These are phyloP conservation scores for Piscicola geometra DNA, from an alignment of 2,888 invertebrate species.

Conservation along the genomic window DNA sequence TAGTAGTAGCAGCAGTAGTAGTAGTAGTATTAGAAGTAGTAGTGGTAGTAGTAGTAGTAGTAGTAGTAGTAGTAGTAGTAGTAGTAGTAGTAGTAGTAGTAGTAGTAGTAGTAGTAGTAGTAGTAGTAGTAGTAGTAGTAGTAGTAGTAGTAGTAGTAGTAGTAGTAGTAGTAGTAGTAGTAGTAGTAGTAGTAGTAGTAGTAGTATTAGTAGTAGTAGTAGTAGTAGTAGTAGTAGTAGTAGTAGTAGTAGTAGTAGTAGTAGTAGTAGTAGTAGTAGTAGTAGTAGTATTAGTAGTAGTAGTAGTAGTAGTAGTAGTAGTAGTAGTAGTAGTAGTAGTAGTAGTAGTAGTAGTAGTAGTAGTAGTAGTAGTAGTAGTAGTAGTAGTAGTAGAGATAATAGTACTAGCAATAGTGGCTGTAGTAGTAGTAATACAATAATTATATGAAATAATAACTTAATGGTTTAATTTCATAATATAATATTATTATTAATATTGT, in stretches of 20 bases:
- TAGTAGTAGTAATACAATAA: slow-evolving; percentile 22
- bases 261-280: slow-evolving; percentile 12
- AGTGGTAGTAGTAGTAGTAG: neutral
- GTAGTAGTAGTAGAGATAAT: slow-evolving; percentile 7
- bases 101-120: slow-evolving; percentile 25
- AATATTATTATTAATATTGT: too few relatives aligned
- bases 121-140: slow-evolving; percentile 24
- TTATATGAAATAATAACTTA: slow-evolving; percentile 2
- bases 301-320: slow-evolving; percentile 4
- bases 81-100: slow-evolving; percentile 16
- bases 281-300: neutral
- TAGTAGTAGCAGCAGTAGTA: too few relatives aligned
- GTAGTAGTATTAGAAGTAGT: neutral
- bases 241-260: slow-evolving; percentile 14
- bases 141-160: neutral
- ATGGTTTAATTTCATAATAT: too few relatives aligned
- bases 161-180: neutral
- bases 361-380: slow-evolving; percentile 16
- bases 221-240: neutral
- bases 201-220: slow-evolving; percentile 9
- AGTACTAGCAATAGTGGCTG: neutral
- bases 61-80: slow-evolving; percentile 22
- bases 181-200: neutral
- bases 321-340: neutral
- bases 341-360: neutral